Base-by-base conservation (phyloP, 2,113 vertebrate species). In the Platichthys flesus region DNA sequence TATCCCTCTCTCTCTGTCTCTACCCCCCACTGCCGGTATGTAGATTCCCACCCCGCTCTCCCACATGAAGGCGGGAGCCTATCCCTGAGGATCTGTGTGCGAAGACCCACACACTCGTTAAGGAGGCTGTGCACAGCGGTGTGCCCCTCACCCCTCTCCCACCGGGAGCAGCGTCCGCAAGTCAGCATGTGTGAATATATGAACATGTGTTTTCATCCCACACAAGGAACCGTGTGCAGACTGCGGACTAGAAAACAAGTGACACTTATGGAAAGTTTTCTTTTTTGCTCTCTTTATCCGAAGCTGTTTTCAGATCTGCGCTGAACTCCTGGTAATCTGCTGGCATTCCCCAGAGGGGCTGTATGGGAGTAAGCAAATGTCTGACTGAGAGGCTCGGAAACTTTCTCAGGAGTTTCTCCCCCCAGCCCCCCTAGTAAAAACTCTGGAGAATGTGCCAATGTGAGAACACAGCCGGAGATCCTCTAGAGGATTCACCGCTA, bases 31-130 rank as follows among this genome's bases (percentile, higher is more conserved):
- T 66, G 72, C 60, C 61, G 24, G 40, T 23, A 49, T 82, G 65
- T 69, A 69, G 47, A 82, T 88, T 85, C 71, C 71, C 79, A 82
- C 74, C 78, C 63, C 61, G 21, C 85, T 84, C 73, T 4, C 81
- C 75, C 78, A 86, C 76, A 14, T 72, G 12, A 65, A 76, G 62
- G 74, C 55, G 7, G 74, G 28, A 81, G 52, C 40, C 49, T 24
- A 75, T 89, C 79, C 67, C 76, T 0, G 56, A 23, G 76, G 81
- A 59, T 21, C 54, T 13, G 42, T 0, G 3, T 10, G 0, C 5
- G 3, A 24, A 76, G 18, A 77, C 24, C 15, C 24, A 23, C 23
- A 18, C 62, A 71, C 60, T 77, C 6, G n/a, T 88, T 79, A 89
- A 76, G 52, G 35, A 45, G 7, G 64, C 54, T 70, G 1, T 28